Conservation (phyloP, 1,140 invertebrate species). For the Antheraea mylitta region DNA sequence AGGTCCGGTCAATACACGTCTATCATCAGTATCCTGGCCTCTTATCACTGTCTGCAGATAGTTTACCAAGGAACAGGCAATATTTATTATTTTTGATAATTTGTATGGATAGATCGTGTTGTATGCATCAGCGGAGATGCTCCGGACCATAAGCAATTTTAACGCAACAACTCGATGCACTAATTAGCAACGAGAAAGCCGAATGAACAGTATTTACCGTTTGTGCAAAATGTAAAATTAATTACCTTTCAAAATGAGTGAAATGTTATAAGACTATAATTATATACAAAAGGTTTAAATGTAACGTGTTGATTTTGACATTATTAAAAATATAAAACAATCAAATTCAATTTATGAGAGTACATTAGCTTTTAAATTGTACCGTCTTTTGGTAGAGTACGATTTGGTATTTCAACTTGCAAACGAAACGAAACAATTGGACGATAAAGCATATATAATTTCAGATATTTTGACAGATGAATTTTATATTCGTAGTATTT, state of each 20-base stretch:
- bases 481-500: no score
- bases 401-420: no score
- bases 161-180: conserved; percentile 29
- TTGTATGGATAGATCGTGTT: background rate
- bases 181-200: conserved; percentile 31
- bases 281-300: background rate
- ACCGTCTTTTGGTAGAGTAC: no score
- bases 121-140: conserved; percentile 28
- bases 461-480: no score
- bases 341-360: background rate
- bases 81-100: conserved; percentile 4
- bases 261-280: background rate
- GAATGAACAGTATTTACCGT: conserved; percentile 32
- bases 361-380: no score
- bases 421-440: no score
- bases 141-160: conserved; percentile 29
- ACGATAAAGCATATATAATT: no score
- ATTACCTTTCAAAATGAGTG: conserved; percentile 22
- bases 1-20: background rate
- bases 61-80: background rate
- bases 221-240: conserved; percentile 33
- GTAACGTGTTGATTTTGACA: background rate
- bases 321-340: background rate
- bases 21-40: conserved; percentile 8
- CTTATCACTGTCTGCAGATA: conserved; percentile 3